Evolutionary conservation across 2,113 vertebrate genomes (phyloP).

Genomic region (Cervus canadensis): DNA sequence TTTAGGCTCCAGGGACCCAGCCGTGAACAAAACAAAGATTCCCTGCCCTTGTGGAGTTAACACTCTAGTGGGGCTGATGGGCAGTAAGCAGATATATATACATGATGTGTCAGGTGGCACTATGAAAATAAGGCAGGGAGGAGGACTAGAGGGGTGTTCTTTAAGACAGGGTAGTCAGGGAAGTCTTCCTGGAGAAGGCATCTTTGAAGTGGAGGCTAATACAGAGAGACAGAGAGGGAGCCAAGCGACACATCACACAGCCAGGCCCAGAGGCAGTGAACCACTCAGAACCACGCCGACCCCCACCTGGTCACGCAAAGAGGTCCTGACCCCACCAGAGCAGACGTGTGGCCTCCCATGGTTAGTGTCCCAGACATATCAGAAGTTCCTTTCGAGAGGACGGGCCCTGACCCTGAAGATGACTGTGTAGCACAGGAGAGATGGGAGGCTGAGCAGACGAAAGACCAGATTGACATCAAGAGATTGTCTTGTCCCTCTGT

Average conservation of each 20-base stretch:
- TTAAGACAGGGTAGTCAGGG: background rate
- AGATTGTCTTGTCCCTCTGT: background rate
- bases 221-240: background rate
- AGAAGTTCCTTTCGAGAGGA: background rate
- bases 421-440: background rate
- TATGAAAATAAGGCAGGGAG: background rate
- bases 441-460: background rate
- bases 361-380: background rate
- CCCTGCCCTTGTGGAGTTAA: background rate
- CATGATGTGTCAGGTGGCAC: background rate
- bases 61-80: background rate
- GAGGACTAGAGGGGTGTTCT: background rate
- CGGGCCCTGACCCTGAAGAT: background rate
- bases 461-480: background rate
- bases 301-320: background rate
- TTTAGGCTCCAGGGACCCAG: background rate
- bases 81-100: background rate
- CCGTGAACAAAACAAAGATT: background rate
- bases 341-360: background rate
- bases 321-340: background rate
- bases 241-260: background rate
- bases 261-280: background rate
- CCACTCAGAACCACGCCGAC: accelerated
- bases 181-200: background rate
- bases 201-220: background rate